A percentile compares a stretch with the other conserved stretches of the same genome.
These are phyloP conservation scores for Byasa hedistus DNA, from an alignment of 2,888 invertebrate genomes.

Conservation along the genomic window DNA sequence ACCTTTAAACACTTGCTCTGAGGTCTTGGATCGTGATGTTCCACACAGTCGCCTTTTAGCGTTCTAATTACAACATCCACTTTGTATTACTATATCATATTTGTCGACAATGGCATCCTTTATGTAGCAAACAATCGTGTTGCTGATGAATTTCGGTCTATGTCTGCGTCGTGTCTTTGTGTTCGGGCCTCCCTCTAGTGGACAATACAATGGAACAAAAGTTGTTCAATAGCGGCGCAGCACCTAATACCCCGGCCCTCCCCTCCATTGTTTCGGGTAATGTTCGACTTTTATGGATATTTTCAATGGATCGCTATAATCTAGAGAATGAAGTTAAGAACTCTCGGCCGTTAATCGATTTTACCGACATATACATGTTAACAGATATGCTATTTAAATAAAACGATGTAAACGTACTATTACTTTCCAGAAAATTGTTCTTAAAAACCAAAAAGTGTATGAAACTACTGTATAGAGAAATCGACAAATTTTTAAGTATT, in stretches of 20 bases:
- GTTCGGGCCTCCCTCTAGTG: constrained; percentile 70
- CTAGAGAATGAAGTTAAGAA: constrained; percentile 72
- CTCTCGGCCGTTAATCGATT: constrained; percentile 54
- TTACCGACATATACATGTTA: background rate
- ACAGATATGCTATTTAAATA: background rate
- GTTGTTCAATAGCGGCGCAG: constrained; percentile 77
- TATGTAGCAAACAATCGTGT: constrained; percentile 79
- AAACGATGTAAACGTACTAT: too few relatives aligned
- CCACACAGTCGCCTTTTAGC: constrained; percentile 49
- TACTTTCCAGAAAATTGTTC: too few relatives aligned
- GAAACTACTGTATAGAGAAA: too few relatives aligned
- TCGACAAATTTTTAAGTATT: too few relatives aligned
- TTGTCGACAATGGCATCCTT: constrained; percentile 78
- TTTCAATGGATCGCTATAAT: constrained; percentile 79
- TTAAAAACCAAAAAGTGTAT: too few relatives aligned
- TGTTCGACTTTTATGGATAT: constrained; percentile 81
- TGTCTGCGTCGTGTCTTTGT: constrained; percentile 77
- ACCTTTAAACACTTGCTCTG: constrained; percentile 21
- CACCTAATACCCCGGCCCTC: constrained; percentile 78
- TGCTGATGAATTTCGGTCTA: constrained; percentile 80
- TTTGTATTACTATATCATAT: constrained; percentile 78
- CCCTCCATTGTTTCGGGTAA: constrained; percentile 77
- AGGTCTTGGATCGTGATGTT: constrained; percentile 23
- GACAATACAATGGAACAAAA: constrained; percentile 79
- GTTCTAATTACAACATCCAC: constrained; percentile 74